Conservation (phyloP, 2,113 vertebrate genomes). For the Quiscalus mexicanus region DNA sequence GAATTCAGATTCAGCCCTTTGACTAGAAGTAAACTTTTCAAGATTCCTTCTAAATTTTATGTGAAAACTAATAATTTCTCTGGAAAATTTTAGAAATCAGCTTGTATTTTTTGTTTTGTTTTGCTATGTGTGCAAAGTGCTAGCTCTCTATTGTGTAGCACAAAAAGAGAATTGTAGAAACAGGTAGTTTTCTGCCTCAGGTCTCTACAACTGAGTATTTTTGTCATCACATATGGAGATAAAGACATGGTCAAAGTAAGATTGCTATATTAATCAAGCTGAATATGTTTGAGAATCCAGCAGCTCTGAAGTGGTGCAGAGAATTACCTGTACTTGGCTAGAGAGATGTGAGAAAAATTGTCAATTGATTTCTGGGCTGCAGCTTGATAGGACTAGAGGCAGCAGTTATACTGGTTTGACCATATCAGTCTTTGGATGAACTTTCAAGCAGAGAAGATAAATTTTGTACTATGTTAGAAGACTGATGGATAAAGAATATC, state of each 20-base stretch:
- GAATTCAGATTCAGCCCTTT: background rate
- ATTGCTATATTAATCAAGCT: background rate
- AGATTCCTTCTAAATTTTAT: background rate
- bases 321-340: background rate
- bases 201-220: background rate
- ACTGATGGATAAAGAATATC: background rate
- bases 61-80: background rate
- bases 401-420: background rate
- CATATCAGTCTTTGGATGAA: background rate
- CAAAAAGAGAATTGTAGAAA: background rate
- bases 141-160: background rate
- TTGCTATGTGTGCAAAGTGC: background rate
- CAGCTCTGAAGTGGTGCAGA: background rate
- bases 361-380: background rate
- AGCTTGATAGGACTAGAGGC: background rate
- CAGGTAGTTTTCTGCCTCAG: background rate
- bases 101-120: background rate
- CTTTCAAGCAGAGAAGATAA: background rate
- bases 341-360: background rate
- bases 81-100: background rate
- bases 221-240: background rate
- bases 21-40: background rate
- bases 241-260: background rate
- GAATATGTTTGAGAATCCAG: background rate
- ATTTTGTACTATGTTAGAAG: background rate